Evolutionary conservation across 2,797 vertebrate species (phyloP), one percentile per base, ranked within the genome.

Genomic region (Pelochelys cantorii): DNA sequence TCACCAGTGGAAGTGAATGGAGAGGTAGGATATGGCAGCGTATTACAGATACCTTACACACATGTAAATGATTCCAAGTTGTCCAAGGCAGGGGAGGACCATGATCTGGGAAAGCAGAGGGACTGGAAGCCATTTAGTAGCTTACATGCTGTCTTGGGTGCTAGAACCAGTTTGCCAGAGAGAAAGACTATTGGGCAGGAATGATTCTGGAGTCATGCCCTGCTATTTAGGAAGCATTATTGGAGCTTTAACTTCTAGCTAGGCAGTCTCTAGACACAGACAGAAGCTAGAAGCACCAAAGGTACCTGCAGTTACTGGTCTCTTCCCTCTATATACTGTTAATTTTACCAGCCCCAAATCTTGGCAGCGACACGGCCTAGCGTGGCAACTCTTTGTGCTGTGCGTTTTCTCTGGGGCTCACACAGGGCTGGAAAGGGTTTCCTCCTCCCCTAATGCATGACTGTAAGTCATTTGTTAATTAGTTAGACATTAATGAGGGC

Each of bases 131-230:
- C 0, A 0, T 7, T 5, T 23, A 79, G 56, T 23, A 68, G 18
- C 1, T 10, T 5, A 2, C 31, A 22, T 6, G 42, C 52, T n/a
- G 80, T 86, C 52, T 56, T 86, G 37, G 54, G 18, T 20, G 0
- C n/a, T 5, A 13, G 75, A 18, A 71, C 34, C 3, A 17, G n/a
- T 37, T 2, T 18, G 1, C n/a, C 1, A 0, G 0, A 25, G 23
- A 77, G 31, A 14, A 20, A 5, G 78, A 13, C 0, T 87, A 18
- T 81, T 80, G 42, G 79, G 55, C 20, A 62, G 71, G 65, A 29
- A 2, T 15, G 79, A 68, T 77, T 34, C 14, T 54, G 37, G 42
- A 37, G 34, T 20, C 11, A 37, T 27, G 2, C 11, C 0, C 0
- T 22, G 1, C 22, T 22, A n/a, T 12, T 93, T 59, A n/a, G 0